These are phyloP conservation scores for Proterorhinus semilunaris DNA, from an alignment of 2,113 vertebrate genomes.

Conservation along the genomic window DNA sequence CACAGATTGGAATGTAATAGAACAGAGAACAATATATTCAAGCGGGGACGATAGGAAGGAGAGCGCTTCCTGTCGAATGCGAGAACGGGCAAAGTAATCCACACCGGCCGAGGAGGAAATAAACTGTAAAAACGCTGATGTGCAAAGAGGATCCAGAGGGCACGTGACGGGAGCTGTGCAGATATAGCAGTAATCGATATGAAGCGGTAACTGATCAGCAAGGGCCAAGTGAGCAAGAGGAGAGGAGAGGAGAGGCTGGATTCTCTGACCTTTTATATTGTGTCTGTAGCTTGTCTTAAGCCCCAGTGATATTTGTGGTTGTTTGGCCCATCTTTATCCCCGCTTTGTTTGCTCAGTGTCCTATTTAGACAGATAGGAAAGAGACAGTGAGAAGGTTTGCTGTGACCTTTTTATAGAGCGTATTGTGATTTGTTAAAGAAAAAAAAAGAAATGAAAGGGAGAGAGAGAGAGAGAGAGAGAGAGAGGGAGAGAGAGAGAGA, in stretches of 20 bases:
- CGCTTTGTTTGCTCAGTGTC: background rate
- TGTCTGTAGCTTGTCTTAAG: conserved; percentile 23
- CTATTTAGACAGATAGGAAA: background rate
- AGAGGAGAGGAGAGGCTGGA: conserved; percentile 9
- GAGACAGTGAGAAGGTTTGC: background rate
- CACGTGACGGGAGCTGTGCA: conserved; percentile 46
- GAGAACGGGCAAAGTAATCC: conserved; percentile 19
- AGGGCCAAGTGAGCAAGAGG: conserved; percentile 12
- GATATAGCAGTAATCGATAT: conserved; percentile 62
- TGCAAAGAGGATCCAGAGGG: conserved; percentile 31
- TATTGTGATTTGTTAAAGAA: background rate
- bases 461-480: too few relatives aligned
- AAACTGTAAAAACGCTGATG: conserved; percentile 7
- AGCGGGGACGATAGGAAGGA: background rate
- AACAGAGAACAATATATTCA: conserved; percentile 29
- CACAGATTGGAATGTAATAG: conserved; percentile 41
- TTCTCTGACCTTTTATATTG: conserved; percentile 8
- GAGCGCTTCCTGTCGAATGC: conserved; percentile 16
- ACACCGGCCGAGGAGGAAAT: conserved; percentile 18
- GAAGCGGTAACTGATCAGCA: conserved; percentile 61
- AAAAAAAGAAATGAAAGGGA: background rate
- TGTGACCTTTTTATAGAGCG: conserved; percentile 1
- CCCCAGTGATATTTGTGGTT: conserved; percentile 2
- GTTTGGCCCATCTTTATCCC: background rate
- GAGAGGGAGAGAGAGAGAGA: too few relatives aligned